Conservation (phyloP, 1,140 invertebrate species). For the Drosophila pectinifera region DNA sequence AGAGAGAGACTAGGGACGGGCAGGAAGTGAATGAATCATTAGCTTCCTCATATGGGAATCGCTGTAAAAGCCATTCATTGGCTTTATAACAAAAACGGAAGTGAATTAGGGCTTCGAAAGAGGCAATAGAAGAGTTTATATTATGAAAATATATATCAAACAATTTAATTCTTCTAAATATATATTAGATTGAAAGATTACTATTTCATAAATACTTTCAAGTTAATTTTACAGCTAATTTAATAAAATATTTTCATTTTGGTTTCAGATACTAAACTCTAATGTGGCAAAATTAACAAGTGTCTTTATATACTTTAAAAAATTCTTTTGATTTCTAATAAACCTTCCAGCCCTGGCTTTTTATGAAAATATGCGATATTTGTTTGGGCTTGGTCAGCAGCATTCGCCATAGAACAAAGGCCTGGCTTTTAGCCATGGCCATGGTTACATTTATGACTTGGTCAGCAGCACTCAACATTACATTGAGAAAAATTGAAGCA, state of each 20-base stretch:
- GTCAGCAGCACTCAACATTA: slow-evolving; percentile 51
- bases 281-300: too few relatives aligned
- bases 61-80: slow-evolving; percentile 1
- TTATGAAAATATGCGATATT: slow-evolving; percentile 68
- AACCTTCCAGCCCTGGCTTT: slow-evolving; percentile 54
- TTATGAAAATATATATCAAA: too few relatives aligned
- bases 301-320: background rate
- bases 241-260: too few relatives aligned
- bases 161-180: too few relatives aligned
- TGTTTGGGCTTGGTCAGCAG: slow-evolving; percentile 73
- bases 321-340: background rate
- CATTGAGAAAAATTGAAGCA: background rate
- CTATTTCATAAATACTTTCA: background rate
- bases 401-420: slow-evolving; percentile 71
- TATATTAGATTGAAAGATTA: background rate
- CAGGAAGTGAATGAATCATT: slow-evolving; percentile 53
- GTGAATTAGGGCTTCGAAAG: background rate
- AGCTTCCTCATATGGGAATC: slow-evolving; percentile 29
- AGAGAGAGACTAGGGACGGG: slow-evolving; percentile 36
- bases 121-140: background rate
- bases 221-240: too few relatives aligned
- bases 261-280: too few relatives aligned
- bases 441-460: slow-evolving; percentile 65
- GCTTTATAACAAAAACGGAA: background rate
- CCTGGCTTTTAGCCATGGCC: slow-evolving; percentile 62